phyloP scores from a whole-genome alignment of 2,797 vertebrate species.

The Karalla daura region DNA sequence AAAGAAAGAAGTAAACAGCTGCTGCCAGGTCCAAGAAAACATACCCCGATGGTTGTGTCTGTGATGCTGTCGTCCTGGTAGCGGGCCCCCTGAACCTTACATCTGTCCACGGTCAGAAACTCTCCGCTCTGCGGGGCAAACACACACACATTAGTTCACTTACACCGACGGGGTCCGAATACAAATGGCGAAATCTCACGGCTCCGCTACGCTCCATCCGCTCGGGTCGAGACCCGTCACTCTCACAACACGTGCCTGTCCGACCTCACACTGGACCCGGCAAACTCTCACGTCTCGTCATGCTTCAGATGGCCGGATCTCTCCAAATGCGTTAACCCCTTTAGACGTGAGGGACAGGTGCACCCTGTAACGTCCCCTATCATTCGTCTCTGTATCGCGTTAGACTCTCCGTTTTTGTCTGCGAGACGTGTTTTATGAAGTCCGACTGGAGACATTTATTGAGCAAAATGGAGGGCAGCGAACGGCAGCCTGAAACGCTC shows the following conservation, averaged over 20 bases:
- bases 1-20: background rate
- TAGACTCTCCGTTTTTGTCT: conserved; percentile 39
- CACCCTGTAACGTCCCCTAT: conserved; percentile 29
- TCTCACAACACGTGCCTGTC: background rate
- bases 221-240: conserved; percentile 3
- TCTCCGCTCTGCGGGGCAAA: conserved; percentile 75
- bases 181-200: conserved; percentile 8
- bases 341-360: conserved; percentile 15
- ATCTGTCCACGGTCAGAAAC: conserved; percentile 81
- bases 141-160: conserved; percentile 9
- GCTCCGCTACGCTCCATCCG: conserved; percentile 15
- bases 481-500: conserved; percentile 40
- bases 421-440: conserved; percentile 50
- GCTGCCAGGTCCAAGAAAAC: conserved; percentile 46
- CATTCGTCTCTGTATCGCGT: conserved; percentile 43
- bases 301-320: too few relatives aligned
- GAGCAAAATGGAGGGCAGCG: conserved; percentile 51
- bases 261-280: conserved; percentile 8
- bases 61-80: conserved; percentile 76
- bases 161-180: conserved; percentile 2
- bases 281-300: too few relatives aligned
- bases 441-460: conserved; percentile 52
- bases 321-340: background rate
- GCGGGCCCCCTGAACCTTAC: conserved; percentile 72
- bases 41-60: conserved; percentile 71